Evolutionary conservation across 2,113 vertebrate genomes (phyloP).

Genomic region (Cathartes aura): DNA sequence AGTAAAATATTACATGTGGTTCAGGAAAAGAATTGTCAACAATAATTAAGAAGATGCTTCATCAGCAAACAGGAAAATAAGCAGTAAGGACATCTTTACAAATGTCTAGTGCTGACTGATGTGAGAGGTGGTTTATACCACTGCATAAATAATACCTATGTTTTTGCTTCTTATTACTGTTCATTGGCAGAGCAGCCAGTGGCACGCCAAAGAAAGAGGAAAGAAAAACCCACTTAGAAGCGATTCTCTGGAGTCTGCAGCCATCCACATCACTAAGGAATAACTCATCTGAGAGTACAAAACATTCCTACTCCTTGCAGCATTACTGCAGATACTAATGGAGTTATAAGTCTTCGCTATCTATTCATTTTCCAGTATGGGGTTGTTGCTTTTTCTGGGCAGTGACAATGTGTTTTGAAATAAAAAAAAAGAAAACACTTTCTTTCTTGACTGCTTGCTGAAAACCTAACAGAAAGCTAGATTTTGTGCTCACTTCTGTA

Average conservation of each 20-base stretch:
- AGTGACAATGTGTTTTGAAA: not conserved
- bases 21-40: not conserved
- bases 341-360: not conserved
- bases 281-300: not conserved
- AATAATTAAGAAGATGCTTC: not conserved
- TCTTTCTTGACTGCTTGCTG: not conserved
- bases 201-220: not conserved
- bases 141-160: not conserved
- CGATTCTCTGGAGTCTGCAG: not conserved
- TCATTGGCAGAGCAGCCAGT: not conserved
- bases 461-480: not conserved
- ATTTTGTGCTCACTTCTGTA: not conserved
- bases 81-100: not conserved
- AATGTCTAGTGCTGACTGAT: not conserved
- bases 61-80: not conserved
- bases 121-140: not conserved
- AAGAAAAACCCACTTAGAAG: not conserved
- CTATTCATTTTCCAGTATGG: not conserved
- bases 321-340: not conserved
- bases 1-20: not conserved
- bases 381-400: not conserved
- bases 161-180: not conserved
- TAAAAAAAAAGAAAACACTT: not conserved
- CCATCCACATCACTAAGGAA: not conserved
- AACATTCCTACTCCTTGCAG: not conserved